phyloP scores from a whole-genome alignment of 2,797 vertebrate genomes.

The Gallirallus australis region DNA sequence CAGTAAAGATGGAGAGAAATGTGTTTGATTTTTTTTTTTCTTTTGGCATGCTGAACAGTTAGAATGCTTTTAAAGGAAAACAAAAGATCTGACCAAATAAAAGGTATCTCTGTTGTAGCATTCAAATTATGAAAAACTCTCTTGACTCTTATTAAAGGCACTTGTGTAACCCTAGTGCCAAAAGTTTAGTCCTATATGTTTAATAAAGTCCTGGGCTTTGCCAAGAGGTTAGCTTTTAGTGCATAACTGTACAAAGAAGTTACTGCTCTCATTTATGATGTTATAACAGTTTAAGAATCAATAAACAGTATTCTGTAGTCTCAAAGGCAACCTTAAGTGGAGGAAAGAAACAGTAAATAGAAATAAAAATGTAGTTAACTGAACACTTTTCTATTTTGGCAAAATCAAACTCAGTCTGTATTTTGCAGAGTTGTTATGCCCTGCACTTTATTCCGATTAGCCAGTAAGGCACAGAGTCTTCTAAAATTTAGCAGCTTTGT shows the following conservation, averaged over 20 bases:
- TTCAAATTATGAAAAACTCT: not conserved
- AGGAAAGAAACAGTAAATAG: not conserved
- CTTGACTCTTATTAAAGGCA: not conserved
- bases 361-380: not conserved
- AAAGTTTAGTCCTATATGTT: not conserved
- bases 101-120: not conserved
- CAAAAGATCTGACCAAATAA: not conserved
- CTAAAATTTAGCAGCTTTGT: not conserved
- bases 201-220: not conserved
- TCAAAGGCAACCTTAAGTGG: not conserved
- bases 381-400: not conserved
- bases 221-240: not conserved
- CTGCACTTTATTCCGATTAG: not conserved
- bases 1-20: not conserved
- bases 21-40: not conserved
- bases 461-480: not conserved
- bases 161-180: not conserved
- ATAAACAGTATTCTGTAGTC: not conserved
- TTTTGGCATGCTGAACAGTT: not conserved
- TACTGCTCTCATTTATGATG: not conserved
- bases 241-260: not conserved
- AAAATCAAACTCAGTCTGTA: not conserved
- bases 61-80: not conserved
- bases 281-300: slow-evolving; percentile 8
- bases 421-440: not conserved